phyloP scores from a whole-genome alignment of 2,888 invertebrate species.

The Chymomyza amoena region DNA sequence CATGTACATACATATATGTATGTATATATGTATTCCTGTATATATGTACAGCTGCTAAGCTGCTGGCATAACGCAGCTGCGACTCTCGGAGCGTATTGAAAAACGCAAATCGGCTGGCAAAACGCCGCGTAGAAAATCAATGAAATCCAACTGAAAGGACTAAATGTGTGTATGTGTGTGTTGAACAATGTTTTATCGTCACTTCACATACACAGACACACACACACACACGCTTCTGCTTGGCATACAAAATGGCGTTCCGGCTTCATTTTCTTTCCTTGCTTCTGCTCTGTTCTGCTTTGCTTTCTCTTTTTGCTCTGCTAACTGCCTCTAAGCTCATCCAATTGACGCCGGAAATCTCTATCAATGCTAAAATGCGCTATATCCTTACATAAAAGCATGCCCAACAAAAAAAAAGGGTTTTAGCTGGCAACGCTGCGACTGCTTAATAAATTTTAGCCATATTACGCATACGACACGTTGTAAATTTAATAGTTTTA shows the following conservation, averaged over 20 bases:
- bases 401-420: background rate
- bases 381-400: background rate
- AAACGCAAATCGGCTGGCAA: conserved; percentile 30
- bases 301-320: conserved; percentile 28
- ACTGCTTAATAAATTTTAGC: conserved; percentile 26
- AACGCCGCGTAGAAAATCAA: conserved; percentile 9
- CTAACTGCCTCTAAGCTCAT: conserved; percentile 24
- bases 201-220: background rate
- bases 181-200: background rate
- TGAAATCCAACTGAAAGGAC: background rate
- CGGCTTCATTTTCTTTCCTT: conserved; percentile 39
- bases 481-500: conserved; percentile 51
- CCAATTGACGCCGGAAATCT: conserved; percentile 50
- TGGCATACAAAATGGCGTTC: conserved; percentile 67
- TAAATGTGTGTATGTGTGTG: background rate
- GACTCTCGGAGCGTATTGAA: conserved; percentile 8
- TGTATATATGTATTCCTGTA: background rate
- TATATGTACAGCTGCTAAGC: conserved; percentile 10
- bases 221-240: conserved; percentile 17
- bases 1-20: background rate
- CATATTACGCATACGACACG: conserved; percentile 30
- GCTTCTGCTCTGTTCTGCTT: background rate
- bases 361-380: conserved; percentile 49
- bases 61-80: conserved; percentile 10
- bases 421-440: conserved; percentile 8